Evolutionary conservation across 1,140 invertebrate species (phyloP).

Genomic region (Bicyclus anynana): DNA sequence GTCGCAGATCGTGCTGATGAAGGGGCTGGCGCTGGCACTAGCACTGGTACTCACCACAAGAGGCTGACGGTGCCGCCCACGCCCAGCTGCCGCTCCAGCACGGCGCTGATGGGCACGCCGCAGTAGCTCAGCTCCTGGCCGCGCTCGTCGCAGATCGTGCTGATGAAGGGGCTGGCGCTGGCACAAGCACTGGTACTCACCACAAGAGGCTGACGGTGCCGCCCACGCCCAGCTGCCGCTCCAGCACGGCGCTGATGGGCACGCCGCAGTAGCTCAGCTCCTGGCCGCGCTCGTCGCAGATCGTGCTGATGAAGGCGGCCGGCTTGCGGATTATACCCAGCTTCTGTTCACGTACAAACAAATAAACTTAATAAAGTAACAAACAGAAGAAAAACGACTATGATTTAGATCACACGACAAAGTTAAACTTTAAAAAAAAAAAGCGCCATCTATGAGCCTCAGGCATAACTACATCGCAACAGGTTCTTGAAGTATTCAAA

Average conservation of each 20-base stretch:
- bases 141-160: too few relatives aligned
- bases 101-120: too few relatives aligned
- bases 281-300: slow-evolving; percentile 99
- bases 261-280: slow-evolving; percentile 99
- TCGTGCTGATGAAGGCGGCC: slow-evolving; percentile 99
- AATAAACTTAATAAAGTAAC: too few relatives aligned
- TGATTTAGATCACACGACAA: too few relatives aligned
- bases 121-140: too few relatives aligned
- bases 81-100: too few relatives aligned
- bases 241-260: slow-evolving; percentile 96
- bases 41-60: slow-evolving; percentile 96
- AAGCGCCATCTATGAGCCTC: too few relatives aligned
- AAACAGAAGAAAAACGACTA: too few relatives aligned
- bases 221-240: slow-evolving; percentile 95
- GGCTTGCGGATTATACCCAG: slow-evolving; percentile 98
- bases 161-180: slow-evolving; percentile 99
- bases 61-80: slow-evolving; percentile 98
- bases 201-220: slow-evolving; percentile 98
- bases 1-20: slow-evolving; percentile 99
- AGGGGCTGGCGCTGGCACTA: slow-evolving; percentile 97
- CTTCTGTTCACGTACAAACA: slow-evolving; percentile 80
- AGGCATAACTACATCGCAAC: too few relatives aligned
- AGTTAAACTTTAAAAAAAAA: too few relatives aligned
- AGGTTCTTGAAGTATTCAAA: too few relatives aligned
- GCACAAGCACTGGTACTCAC: slow-evolving; percentile 80